Percentiles rank a stretch among this genome's conserved stretches.
phyloP scores from a whole-genome alignment of 2,888 invertebrate genomes.

The Alcis repandata region DNA sequence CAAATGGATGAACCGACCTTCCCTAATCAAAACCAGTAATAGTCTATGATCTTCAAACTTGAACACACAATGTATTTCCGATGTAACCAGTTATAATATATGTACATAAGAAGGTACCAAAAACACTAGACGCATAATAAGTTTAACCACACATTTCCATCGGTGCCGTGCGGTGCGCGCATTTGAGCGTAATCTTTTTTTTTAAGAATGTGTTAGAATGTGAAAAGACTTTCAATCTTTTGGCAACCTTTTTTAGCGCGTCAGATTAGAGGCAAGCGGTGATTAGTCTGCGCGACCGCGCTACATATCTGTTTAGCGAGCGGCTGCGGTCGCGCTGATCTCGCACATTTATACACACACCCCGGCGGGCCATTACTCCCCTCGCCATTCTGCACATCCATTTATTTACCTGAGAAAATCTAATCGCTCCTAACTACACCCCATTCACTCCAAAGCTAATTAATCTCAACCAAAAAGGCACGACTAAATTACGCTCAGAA shows the following conservation, averaged over 20 bases:
- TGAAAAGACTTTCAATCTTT: not conserved
- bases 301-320: conserved; percentile 62
- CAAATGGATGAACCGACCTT: conserved; percentile 16
- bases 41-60: not conserved
- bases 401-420: conserved; percentile 54
- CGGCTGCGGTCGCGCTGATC: conserved; percentile 52
- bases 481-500: conserved; percentile 58
- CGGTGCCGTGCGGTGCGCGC: no score
- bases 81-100: not conserved
- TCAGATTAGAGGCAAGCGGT: conserved; percentile 55
- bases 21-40: not conserved
- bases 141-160: no score
- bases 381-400: conserved; percentile 53
- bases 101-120: no score
- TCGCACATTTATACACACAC: conserved; percentile 59
- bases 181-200: no score
- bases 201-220: no score
- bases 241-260: conserved; percentile 28
- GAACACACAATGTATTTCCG: not conserved
- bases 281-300: conserved; percentile 61
- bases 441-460: conserved; percentile 60
- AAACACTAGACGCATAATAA: no score
- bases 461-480: conserved; percentile 59
- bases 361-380: conserved; percentile 56
- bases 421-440: conserved; percentile 50